phyloP scores from a whole-genome alignment of 2,888 invertebrate species.

The Ariolimax columbianus region DNA sequence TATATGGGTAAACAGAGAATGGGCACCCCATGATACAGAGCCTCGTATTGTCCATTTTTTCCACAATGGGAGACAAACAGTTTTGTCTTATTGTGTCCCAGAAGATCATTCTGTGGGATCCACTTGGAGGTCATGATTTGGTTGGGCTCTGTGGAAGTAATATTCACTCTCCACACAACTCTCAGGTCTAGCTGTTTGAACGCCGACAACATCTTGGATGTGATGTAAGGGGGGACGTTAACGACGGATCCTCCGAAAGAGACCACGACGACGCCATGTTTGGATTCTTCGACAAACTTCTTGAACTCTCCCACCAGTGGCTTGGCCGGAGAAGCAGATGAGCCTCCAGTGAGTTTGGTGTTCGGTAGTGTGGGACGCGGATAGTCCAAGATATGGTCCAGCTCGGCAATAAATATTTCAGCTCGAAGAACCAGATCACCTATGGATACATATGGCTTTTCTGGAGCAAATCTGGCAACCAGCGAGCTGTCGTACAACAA shows the following conservation, averaged over 20 bases:
- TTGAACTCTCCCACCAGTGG: conserved; percentile 55
- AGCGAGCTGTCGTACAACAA: conserved; percentile 48
- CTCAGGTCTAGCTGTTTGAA: conserved; percentile 35
- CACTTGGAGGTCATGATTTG: conserved; percentile 58
- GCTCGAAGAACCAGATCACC: conserved; percentile 45
- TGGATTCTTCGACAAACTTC: conserved; percentile 48
- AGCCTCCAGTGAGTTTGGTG: conserved; percentile 58
- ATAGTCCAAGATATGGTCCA: conserved; percentile 59
- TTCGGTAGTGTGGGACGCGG: conserved; percentile 59
- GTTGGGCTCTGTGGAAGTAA: conserved; percentile 43
- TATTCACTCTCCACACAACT: conserved; percentile 49
- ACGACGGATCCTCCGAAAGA: conserved; percentile 59
- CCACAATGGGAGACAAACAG: conserved; percentile 67
- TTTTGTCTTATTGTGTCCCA: conserved; percentile 60
- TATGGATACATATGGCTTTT: conserved; percentile 50
- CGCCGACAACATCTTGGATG: conserved; percentile 48
- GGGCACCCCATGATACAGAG: conserved; percentile 56
- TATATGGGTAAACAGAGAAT: conserved; percentile 4
- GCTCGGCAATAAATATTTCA: conserved; percentile 54
- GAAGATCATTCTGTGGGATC: conserved; percentile 65
- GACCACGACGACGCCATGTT: conserved; percentile 57
- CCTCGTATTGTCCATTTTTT: conserved; percentile 65
- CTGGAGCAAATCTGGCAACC: conserved; percentile 54
- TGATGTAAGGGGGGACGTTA: conserved; percentile 46
- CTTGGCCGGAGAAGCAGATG: conserved; percentile 57